Conservation (phyloP, 2,888 invertebrate genomes). For the Brachylomia viminalis region DNA sequence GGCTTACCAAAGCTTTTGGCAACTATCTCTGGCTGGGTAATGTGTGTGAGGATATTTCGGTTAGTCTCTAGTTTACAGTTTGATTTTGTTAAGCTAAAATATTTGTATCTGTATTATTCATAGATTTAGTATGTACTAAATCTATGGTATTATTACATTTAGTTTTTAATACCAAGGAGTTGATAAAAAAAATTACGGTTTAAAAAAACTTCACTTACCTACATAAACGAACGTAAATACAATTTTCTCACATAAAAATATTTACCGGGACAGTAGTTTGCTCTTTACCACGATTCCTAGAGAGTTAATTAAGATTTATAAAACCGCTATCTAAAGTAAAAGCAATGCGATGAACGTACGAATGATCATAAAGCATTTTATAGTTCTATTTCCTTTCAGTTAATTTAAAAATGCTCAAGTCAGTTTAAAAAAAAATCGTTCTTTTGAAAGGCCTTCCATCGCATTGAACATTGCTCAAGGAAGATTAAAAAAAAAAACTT, state of each 20-base stretch:
- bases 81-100: slow-evolving; percentile 27
- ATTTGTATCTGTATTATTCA: neutral
- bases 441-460: slow-evolving; percentile 14
- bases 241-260: slow-evolving; percentile 10
- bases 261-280: neutral
- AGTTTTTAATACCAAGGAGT: neutral
- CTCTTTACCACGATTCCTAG: neutral
- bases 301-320: slow-evolving; percentile 16
- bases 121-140: too few relatives aligned
- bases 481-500: neutral
- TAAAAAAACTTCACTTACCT: neutral
- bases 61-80: slow-evolving; percentile 3
- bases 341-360: neutral
- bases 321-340: slow-evolving; percentile 6
- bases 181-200: neutral
- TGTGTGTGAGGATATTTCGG: slow-evolving; percentile 14
- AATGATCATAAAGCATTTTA: slow-evolving; percentile 17
- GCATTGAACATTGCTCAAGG: slow-evolving; percentile 21
- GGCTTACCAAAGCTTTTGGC: slow-evolving; percentile 49
- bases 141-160: neutral
- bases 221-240: neutral
- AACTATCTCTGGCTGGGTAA: slow-evolving; percentile 22
- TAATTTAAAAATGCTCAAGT: slow-evolving; percentile 22
- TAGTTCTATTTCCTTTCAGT: slow-evolving; percentile 1
- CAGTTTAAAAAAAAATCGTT: neutral